Conservation (phyloP, 2,113 vertebrate genomes). For the Chaetops frenatus region DNA sequence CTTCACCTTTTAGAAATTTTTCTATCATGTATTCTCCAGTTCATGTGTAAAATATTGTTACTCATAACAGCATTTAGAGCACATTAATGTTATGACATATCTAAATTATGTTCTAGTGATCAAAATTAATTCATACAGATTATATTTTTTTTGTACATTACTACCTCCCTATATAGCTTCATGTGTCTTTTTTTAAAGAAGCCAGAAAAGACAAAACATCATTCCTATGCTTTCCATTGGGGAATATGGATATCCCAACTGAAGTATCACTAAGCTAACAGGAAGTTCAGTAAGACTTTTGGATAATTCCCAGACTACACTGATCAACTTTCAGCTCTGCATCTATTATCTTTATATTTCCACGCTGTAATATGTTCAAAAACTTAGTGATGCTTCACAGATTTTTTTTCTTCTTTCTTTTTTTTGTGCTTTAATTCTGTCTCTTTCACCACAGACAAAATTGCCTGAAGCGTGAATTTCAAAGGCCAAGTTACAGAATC, state of each 20-base stretch:
- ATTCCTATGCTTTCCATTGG: background rate
- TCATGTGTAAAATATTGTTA: background rate
- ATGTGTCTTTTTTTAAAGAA: background rate
- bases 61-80: background rate
- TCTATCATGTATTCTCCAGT: background rate
- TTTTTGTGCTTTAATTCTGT: background rate
- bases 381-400: background rate
- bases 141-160: background rate
- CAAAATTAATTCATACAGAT: background rate
- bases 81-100: background rate
- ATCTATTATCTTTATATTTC: slow-evolving; percentile 10
- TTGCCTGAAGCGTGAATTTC: slow-evolving; percentile 19
- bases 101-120: background rate
- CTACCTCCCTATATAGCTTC: background rate
- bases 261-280: background rate
- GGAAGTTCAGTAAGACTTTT: background rate
- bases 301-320: background rate
- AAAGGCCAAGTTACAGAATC: background rate
- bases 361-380: background rate
- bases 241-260: background rate
- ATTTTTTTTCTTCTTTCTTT: background rate
- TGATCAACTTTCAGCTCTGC: background rate
- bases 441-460: background rate
- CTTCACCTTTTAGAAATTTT: background rate
- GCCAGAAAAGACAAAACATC: background rate